Conservation (phyloP, 2,113 vertebrate species). For the Percina caprodes region DNA sequence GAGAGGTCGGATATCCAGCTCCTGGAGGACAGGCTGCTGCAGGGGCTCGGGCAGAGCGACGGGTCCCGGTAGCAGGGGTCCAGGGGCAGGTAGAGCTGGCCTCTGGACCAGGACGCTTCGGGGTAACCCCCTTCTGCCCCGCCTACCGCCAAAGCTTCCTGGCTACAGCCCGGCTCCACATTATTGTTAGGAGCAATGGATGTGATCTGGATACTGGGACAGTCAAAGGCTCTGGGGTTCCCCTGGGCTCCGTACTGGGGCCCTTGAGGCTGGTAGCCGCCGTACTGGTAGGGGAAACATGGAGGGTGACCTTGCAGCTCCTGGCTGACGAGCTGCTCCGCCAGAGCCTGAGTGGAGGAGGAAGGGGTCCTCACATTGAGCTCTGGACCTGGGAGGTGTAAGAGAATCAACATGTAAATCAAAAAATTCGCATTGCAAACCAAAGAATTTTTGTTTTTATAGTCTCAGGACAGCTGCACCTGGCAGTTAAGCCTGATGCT, state of each 20-base stretch:
- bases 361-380: conserved; percentile 85
- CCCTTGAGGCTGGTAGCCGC: conserved; percentile 80
- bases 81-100: conserved; percentile 93
- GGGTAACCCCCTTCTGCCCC: conserved; percentile 59
- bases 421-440: conserved; percentile 58
- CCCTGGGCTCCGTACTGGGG: conserved; percentile 85
- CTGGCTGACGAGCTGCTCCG: conserved; percentile 86
- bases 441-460: background rate
- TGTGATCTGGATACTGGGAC: conserved; percentile 98
- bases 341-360: conserved; percentile 86
- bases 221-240: conserved; percentile 91
- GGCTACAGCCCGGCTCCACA: conserved; percentile 49
- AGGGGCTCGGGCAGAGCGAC: conserved; percentile 77
- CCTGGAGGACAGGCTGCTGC: conserved; percentile 84
- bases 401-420: conserved; percentile 44
- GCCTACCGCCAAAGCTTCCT: conserved; percentile 14
- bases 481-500: background rate
- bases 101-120: conserved; percentile 77
- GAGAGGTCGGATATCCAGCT: conserved; percentile 89
- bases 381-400: conserved; percentile 83
- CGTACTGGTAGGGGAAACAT: conserved; percentile 82
- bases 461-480: background rate
- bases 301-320: conserved; percentile 84
- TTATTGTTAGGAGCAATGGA: conserved; percentile 85
- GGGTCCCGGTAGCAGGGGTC: conserved; percentile 92